Conservation (phyloP, 2,113 vertebrate species). For the Triplophysa siluroides region DNA sequence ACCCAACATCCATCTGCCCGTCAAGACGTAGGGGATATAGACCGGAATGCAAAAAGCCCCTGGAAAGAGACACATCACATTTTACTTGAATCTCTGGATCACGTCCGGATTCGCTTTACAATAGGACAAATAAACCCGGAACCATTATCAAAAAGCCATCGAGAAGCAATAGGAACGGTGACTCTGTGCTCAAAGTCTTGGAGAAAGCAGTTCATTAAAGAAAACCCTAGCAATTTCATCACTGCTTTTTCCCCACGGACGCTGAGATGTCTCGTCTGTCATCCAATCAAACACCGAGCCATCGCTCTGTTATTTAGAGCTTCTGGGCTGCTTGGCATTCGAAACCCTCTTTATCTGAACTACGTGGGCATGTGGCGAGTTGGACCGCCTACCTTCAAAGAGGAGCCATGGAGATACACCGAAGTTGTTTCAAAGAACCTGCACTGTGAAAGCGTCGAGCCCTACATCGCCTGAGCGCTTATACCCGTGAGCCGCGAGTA, state of each 20-base stretch:
- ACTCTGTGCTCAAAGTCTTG: background rate
- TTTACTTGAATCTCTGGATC: background rate
- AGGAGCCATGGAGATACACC: background rate
- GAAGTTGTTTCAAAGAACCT: background rate
- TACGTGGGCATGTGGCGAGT: background rate
- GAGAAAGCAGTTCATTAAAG: constrained; percentile 16
- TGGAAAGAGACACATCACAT: constrained; percentile 60
- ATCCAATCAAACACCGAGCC: constrained; percentile 10
- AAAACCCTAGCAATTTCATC: constrained; percentile 36
- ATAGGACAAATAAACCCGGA: background rate
- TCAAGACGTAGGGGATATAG: constrained; percentile 82
- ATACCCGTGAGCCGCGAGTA: constrained; percentile 1
- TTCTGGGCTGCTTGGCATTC: constrained; percentile 3
- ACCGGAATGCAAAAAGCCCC: constrained; percentile 85
- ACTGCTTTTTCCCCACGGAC: constrained; percentile 7
- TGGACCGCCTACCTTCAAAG: background rate
- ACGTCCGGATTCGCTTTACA: constrained; percentile 26
- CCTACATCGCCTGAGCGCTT: background rate
- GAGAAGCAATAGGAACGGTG: background rate
- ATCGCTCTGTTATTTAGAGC: background rate
- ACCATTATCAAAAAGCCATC: constrained; percentile 28
- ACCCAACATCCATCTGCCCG: constrained; percentile 78
- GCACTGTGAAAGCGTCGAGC: background rate
- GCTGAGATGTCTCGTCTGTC: constrained; percentile 1
- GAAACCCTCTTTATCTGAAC: background rate